Evolutionary conservation across 2,113 vertebrate genomes (phyloP).

Genomic region (Saccopteryx bilineata): DNA sequence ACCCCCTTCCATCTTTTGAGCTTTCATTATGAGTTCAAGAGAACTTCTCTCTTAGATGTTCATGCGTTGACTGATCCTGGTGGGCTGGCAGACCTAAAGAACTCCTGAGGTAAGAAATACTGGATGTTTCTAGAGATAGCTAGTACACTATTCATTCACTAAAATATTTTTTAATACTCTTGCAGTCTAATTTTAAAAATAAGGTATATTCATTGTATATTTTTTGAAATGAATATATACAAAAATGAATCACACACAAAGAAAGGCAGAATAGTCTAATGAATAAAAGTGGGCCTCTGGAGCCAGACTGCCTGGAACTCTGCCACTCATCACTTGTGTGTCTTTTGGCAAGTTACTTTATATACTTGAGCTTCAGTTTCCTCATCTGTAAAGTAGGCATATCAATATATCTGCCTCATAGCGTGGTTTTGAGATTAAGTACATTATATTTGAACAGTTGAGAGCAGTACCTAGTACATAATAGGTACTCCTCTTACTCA

Average conservation of each 20-base stretch:
- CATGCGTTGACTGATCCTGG: not conserved
- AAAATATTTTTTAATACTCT: constrained; percentile 40
- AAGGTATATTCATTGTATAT: not conserved
- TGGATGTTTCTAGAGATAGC: constrained; percentile 16
- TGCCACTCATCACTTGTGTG: not conserved
- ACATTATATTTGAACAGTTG: not conserved
- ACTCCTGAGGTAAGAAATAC: not conserved
- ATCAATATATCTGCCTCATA: not conserved
- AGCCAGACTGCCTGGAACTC: not conserved
- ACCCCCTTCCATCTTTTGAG: not conserved
- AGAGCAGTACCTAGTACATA: not conserved
- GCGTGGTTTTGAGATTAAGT: constrained; percentile 28
- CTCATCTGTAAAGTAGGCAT: not conserved
- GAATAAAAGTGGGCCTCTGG: not conserved
- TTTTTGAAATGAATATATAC: constrained; percentile 6
- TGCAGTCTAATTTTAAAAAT: constrained; percentile 48
- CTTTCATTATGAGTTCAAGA: not conserved
- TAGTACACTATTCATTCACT: not conserved
- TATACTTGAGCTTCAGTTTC: not conserved
- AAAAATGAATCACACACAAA: not conserved
- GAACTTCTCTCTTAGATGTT: not conserved
- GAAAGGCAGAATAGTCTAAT: not conserved
- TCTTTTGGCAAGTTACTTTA: constrained; percentile 2
- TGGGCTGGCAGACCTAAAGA: not conserved
- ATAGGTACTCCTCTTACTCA: not conserved